Percentiles rank a stretch among this genome's conserved stretches.
Conservation (phyloP, 2,113 vertebrate species). For the Corydoras maculifer region DNA sequence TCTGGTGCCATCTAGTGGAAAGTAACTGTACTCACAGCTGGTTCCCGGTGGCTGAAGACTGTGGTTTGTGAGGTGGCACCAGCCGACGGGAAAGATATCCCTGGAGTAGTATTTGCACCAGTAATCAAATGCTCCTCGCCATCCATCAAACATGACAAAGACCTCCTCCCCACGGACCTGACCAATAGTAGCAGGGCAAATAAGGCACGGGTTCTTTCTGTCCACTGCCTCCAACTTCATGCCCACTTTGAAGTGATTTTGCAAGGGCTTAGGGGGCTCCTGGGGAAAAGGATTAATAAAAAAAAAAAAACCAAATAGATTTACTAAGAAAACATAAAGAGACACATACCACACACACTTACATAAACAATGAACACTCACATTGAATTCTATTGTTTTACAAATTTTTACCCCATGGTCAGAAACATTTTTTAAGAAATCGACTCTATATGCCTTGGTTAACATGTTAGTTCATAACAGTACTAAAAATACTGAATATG, state of each 20-base stretch:
- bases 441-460: too few species aligned
- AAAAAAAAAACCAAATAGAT: neutral
- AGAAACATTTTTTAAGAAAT: too few species aligned
- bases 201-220: conserved; percentile 89
- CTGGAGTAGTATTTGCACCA: conserved; percentile 92
- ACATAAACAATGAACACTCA: too few species aligned
- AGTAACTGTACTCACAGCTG: conserved; percentile 69
- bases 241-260: conserved; percentile 82
- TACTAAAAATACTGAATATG: too few species aligned
- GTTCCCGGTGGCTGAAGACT: conserved; percentile 84
- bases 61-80: conserved; percentile 88
- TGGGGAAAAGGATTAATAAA: conserved; percentile 41
- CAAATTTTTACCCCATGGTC: too few species aligned
- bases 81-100: conserved; percentile 92
- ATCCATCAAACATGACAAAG: conserved; percentile 90
- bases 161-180: conserved; percentile 82
- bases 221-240: conserved; percentile 96
- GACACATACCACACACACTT: too few species aligned
- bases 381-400: too few species aligned
- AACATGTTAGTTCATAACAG: too few species aligned
- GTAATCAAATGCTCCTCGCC: conserved; percentile 90
- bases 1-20: conserved; percentile 51
- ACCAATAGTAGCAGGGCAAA: conserved; percentile 89
- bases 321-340: neutral
- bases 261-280: conserved; percentile 77